phyloP scores from a whole-genome alignment of 2,797 vertebrate genomes.

The Dallia pectoralis region DNA sequence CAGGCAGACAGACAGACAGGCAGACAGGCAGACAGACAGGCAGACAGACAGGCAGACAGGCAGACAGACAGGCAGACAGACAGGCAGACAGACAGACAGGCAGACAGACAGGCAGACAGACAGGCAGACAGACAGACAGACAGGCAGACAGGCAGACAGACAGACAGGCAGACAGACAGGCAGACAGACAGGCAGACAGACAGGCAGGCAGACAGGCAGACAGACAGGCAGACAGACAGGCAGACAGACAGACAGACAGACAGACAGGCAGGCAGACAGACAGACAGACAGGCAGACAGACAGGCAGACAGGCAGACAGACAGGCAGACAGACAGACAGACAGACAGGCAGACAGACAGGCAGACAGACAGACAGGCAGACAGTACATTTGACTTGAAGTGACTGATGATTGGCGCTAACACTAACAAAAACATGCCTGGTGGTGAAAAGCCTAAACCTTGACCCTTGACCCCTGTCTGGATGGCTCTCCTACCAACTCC shows the following conservation, averaged over 20 bases:
- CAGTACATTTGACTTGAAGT: conserved; percentile 65
- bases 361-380: conserved; percentile 46
- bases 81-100: conserved; percentile 45
- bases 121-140: conserved; percentile 52
- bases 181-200: conserved; percentile 43
- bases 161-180: conserved; percentile 44
- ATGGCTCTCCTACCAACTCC: conserved; percentile 53
- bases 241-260: conserved; percentile 46
- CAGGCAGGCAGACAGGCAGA: conserved; percentile 50
- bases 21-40: conserved; percentile 50
- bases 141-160: conserved; percentile 44
- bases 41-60: conserved; percentile 44
- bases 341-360: conserved; percentile 49
- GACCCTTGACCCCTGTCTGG: conserved; percentile 74
- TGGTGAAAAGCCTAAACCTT: conserved; percentile 74
- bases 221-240: conserved; percentile 43
- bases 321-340: conserved; percentile 46
- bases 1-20: conserved; percentile 46
- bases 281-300: conserved; percentile 44
- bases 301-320: conserved; percentile 39
- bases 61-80: conserved; percentile 46
- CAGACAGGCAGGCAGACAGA: too few species aligned
- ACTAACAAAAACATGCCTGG: conserved; percentile 73
- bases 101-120: conserved; percentile 43
- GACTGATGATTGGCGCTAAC: conserved; percentile 66